These are phyloP conservation scores for Conomelus anceps DNA, from an alignment of 2,888 invertebrate species.

Conservation along the genomic window DNA sequence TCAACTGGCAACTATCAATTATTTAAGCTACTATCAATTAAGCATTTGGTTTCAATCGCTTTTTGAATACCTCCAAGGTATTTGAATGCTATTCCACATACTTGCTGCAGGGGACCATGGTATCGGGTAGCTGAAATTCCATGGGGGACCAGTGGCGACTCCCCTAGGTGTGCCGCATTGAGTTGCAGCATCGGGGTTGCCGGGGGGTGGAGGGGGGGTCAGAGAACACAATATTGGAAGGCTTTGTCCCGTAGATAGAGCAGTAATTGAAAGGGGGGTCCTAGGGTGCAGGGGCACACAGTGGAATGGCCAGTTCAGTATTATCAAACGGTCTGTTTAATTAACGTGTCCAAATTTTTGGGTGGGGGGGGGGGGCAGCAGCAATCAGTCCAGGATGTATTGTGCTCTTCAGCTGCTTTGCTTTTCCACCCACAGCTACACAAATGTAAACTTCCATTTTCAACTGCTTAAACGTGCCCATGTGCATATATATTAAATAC, in stretches of 20 bases:
- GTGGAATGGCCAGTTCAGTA: not conserved
- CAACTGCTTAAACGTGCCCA: not conserved
- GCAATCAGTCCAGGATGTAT: not conserved
- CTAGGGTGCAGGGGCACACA: not conserved
- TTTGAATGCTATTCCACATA: not conserved
- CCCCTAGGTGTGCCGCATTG: too few species aligned
- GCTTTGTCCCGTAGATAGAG: not conserved
- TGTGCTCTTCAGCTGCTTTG: not conserved
- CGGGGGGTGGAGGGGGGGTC: not conserved
- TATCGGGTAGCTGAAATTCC: not conserved
- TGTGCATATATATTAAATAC: not conserved
- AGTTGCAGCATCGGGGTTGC: too few species aligned
- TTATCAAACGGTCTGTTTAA: constrained; percentile 11
- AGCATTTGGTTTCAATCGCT: too few species aligned
- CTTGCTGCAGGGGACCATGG: too few species aligned
- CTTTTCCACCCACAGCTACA: not conserved
- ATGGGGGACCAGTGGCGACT: not conserved
- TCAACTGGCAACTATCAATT: not conserved
- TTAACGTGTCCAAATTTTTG: constrained; percentile 7
- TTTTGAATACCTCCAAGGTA: not conserved
- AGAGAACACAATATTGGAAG: not conserved
- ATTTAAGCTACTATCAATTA: too few species aligned
- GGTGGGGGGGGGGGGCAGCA: too few species aligned
- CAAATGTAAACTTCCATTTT: not conserved
- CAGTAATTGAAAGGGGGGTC: not conserved